These are phyloP conservation scores for Hycleus phaleratus DNA, from an alignment of 1,140 invertebrate species.

Conservation along the genomic window DNA sequence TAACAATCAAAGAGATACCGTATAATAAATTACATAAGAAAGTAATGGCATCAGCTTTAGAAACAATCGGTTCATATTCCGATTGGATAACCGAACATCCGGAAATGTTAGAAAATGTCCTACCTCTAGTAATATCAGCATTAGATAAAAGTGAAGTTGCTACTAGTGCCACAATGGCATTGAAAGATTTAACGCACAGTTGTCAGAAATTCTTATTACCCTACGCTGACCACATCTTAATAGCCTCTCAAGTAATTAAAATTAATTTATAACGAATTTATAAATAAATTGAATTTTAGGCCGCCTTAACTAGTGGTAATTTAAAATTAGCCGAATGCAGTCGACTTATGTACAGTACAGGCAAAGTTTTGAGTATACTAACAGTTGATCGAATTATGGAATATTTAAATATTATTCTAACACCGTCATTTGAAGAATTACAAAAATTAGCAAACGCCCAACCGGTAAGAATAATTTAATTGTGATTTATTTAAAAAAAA, in stretches of 20 bases:
- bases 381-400: constrained; percentile 55
- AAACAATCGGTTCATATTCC: constrained; percentile 55
- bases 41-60: constrained; percentile 60
- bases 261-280: no score
- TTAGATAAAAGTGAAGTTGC: constrained; percentile 61
- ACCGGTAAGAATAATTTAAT: constrained; percentile 34
- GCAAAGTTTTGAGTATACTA: constrained; percentile 63
- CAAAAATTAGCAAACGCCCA: constrained; percentile 46
- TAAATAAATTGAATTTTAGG: no score
- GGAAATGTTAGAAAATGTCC: constrained; percentile 60
- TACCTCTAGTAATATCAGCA: constrained; percentile 61
- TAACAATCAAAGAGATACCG: constrained; percentile 58
- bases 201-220: constrained; percentile 64
- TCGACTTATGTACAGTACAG: constrained; percentile 69
- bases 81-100: constrained; percentile 36
- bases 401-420: constrained; percentile 61
- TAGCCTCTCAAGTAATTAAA: constrained; percentile 45
- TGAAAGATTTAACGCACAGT: constrained; percentile 77
- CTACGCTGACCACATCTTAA: constrained; percentile 61
- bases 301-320: constrained; percentile 44
- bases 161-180: constrained; percentile 71
- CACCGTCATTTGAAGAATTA: constrained; percentile 58
- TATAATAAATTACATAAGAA: constrained; percentile 52
- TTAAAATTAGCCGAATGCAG: constrained; percentile 57
- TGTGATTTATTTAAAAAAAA: not conserved